Conservation (phyloP, 2,888 invertebrate species). For the Eugnorisma glareosa region DNA sequence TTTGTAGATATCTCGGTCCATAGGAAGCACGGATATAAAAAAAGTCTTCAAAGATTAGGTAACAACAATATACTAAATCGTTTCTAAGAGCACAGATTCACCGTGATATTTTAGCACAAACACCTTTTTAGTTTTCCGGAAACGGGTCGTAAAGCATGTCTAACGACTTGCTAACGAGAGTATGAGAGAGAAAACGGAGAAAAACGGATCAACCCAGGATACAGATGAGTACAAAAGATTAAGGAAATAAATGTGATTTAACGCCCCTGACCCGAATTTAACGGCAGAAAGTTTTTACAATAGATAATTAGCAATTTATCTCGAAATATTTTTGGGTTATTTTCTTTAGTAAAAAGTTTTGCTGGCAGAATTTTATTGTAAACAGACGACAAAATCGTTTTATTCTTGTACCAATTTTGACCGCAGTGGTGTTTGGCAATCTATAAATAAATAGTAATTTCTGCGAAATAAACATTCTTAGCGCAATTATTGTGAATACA, state of each 20-base stretch:
- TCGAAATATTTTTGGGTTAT: slow-evolving; percentile 24
- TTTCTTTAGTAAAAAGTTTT: slow-evolving; percentile 20
- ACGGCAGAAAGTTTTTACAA: slow-evolving; percentile 48
- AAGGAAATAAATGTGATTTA: slow-evolving; percentile 57
- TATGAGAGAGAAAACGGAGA: slow-evolving; percentile 48
- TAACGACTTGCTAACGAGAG: slow-evolving; percentile 60
- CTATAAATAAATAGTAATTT: background rate
- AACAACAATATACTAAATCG: slow-evolving; percentile 18
- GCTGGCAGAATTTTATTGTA: background rate
- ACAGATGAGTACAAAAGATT: slow-evolving; percentile 58
- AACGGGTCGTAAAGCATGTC: slow-evolving; percentile 59
- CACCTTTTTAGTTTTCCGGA: slow-evolving; percentile 55
- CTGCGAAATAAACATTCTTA: background rate
- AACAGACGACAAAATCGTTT: background rate
- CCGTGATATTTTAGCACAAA: slow-evolving; percentile 30
- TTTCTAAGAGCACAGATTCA: slow-evolving; percentile 11
- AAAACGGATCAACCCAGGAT: slow-evolving; percentile 50
- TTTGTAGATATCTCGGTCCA: too few relatives aligned
- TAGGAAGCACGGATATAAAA: too few relatives aligned
- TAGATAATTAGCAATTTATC: slow-evolving; percentile 56
- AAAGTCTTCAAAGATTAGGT: background rate
- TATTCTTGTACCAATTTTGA: background rate
- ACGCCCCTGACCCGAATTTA: slow-evolving; percentile 45
- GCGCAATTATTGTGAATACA: background rate
- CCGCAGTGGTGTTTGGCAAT: background rate